Base-by-base conservation (phyloP, 2,113 vertebrate species). In the Paraplagusia blochii region DNA sequence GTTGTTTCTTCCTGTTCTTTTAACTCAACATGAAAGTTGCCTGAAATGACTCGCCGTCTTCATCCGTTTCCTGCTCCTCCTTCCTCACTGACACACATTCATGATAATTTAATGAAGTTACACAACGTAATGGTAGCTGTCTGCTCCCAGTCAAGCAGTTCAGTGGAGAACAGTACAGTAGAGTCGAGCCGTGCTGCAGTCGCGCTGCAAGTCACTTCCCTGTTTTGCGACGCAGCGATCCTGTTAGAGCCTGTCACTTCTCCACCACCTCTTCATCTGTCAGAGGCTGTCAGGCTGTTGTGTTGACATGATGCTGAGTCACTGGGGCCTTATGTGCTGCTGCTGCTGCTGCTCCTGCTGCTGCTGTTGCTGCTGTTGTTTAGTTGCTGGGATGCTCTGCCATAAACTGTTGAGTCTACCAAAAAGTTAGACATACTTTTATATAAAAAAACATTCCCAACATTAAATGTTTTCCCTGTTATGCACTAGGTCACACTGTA, bases 211-310 rank as follows among this genome's bases (percentile, higher is more conserved):
- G 72, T 84, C 82, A 76, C 71, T 79, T 80, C 76, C 60, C 59
- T 61, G 55, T 74, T 78, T 50, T 53, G 13, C 63, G 43, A 36
- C 39, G 14, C 72, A 77, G 77, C 62, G 58, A 68, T 82, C 66
- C 60, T 81, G 77, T 70, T 75, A 42, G 42, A 63, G 71, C 77
- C 69, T 72, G 76, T 85, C 86, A 79, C 79, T 85, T 81, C 72
- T 80, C 86, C 83, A 83, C 83, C 80, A 85, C 84, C 68, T 80
- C 70, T 77, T 68, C 76, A 68, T 66, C 67, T 83, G 71, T 77
- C 83, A 74, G 58, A 81, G 73, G 57, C 51, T 69, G 18, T 77
- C 60, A 34, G 36, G 71, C 63, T 71, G 69, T 73, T 40, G 59
- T 61, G 74, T 19, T 56, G 14, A 44, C 53, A 72, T 67, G 79